These are phyloP conservation scores for Monochamus saltuarius DNA, from an alignment of 1,140 invertebrate genomes.

Conservation along the genomic window DNA sequence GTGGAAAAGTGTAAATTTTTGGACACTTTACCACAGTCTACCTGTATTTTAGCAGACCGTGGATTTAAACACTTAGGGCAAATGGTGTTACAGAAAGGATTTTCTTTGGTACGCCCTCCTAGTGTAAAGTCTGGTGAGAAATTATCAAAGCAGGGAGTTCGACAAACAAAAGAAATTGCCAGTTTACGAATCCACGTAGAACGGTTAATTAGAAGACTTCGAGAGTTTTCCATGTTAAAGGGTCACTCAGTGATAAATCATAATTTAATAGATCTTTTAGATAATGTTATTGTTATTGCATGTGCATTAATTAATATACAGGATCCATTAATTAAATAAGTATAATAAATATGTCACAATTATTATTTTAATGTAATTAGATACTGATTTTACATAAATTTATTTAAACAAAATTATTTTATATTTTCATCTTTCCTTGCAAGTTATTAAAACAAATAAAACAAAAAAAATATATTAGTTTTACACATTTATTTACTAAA, in stretches of 20 bases:
- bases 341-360: too few species aligned
- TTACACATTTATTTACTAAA: too few species aligned
- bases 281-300: slow-evolving; percentile 9
- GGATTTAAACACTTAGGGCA: slow-evolving; percentile 46
- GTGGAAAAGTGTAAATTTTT: slow-evolving; percentile 46
- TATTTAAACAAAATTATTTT: too few species aligned
- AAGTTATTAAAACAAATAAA: too few species aligned
- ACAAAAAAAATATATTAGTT: too few species aligned
- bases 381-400: too few species aligned
- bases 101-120: slow-evolving; percentile 42
- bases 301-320: slow-evolving; percentile 12
- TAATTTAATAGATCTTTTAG: slow-evolving; percentile 18
- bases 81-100: slow-evolving; percentile 34
- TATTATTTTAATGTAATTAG: too few species aligned
- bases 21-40: slow-evolving; percentile 32
- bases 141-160: slow-evolving; percentile 35
- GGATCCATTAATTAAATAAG: not conserved
- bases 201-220: slow-evolving; percentile 45
- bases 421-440: too few species aligned
- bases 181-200: slow-evolving; percentile 51
- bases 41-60: slow-evolving; percentile 47
- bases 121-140: slow-evolving; percentile 8
- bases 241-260: slow-evolving; percentile 45
- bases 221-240: slow-evolving; percentile 49
- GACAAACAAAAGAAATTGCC: slow-evolving; percentile 48